phyloP scores from a whole-genome alignment of 2,113 vertebrate genomes.

The Platichthys stellatus region DNA sequence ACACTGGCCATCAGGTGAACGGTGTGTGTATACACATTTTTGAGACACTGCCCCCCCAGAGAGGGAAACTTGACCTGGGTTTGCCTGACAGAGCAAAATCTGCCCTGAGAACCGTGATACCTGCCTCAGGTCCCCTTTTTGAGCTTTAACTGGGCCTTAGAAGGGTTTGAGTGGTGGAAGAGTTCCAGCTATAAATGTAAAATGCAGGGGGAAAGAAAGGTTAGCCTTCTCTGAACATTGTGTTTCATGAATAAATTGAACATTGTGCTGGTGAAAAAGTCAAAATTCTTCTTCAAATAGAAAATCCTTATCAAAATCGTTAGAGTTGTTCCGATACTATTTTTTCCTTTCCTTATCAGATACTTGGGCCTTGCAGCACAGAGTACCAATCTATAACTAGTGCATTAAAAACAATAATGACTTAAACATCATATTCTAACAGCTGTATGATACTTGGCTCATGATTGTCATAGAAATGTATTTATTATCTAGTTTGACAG shows the following conservation, averaged over 20 bases:
- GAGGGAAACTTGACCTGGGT: slow-evolving; percentile 60
- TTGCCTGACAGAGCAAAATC: slow-evolving; percentile 59
- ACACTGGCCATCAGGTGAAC: slow-evolving; percentile 56
- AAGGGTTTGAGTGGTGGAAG: slow-evolving; percentile 46
- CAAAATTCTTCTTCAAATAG: not conserved
- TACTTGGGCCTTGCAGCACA: no score
- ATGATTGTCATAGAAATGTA: no score
- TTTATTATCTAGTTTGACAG: no score
- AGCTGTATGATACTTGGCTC: no score
- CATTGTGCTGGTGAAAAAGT: slow-evolving; percentile 17
- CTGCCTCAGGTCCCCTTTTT: slow-evolving; percentile 56
- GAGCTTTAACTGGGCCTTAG: slow-evolving; percentile 40
- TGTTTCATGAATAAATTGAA: slow-evolving; percentile 33
- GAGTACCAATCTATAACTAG: no score
- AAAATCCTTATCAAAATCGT: not conserved
- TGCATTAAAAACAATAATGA: no score
- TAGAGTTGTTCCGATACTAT: no score
- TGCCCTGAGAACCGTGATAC: slow-evolving; percentile 53
- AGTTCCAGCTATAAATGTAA: slow-evolving; percentile 47
- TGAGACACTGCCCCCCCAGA: slow-evolving; percentile 63
- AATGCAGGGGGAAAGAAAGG: slow-evolving; percentile 32
- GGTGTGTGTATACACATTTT: slow-evolving; percentile 34
- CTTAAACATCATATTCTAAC: no score
- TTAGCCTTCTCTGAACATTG: slow-evolving; percentile 33
- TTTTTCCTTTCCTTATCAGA: no score